Base-by-base conservation (phyloP, 2,888 invertebrate species). In the Eristalis arbustorum region DNA sequence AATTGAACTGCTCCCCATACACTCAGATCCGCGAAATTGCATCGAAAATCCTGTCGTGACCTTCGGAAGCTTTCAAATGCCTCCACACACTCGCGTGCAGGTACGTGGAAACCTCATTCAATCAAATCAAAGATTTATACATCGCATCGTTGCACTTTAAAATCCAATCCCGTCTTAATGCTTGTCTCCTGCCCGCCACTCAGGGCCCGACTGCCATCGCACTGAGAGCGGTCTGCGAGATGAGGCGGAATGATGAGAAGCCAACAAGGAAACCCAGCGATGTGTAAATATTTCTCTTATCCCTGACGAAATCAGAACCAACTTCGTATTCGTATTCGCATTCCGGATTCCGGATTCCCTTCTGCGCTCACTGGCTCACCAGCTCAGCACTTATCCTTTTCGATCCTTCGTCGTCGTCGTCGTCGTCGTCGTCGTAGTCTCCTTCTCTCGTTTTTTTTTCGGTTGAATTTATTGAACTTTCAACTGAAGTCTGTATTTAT, bases 271-370 rank as follows among this genome's bases (percentile, higher is more conserved):
- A 78, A 75, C 57, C 59, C 64, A 79, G 13, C 72, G 75, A 75
- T 87, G 87, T 83, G 87, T 83, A 87, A 87, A 87, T 75, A 87
- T 83, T 79, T 79, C 37, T 80, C 37, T 80, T 80, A 80, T 84
- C 75, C n/a, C 71, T 23, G 28, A 69, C 57, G 31, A 59, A 78
- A 78, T 71, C 69, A 75, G 59, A 59, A 83, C 42, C 75, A 74
- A 82, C 61, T 78, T 76, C 34, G 31, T 8, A 31, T 31, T 31
- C 31, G 31, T 10, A 31, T 49, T 76, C 28, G 49, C 23, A 64
- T 75, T 37, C 1, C 14, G 22, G n/a, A n/a, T n/a, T n/a, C n/a
- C n/a, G n/a, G n/a, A n/a, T n/a, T 14, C 34, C 37, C 63, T 67
- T 3, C 22, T 18, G 28, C 23, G 31, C 31, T 31, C 25, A 25